Evolutionary conservation across 2,888 invertebrate species (phyloP).

Genomic region (Tenthredo scrophulariae): DNA sequence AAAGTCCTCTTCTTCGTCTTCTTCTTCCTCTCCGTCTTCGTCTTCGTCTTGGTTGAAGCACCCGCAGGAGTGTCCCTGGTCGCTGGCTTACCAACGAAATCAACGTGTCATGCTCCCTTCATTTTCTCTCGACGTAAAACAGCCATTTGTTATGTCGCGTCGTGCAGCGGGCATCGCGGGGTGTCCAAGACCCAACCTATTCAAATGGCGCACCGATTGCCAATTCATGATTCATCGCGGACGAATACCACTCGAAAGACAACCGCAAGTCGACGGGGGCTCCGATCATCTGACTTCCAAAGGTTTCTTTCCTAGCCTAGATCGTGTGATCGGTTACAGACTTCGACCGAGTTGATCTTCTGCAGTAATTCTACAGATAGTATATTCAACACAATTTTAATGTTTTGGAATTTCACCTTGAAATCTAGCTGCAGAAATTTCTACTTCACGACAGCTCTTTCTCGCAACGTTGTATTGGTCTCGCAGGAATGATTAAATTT

Average conservation of each 20-base stretch:
- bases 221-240: constrained; percentile 71
- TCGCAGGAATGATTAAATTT: constrained; percentile 43
- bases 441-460: background rate
- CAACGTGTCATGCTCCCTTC: constrained; percentile 78
- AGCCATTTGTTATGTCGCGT: constrained; percentile 77
- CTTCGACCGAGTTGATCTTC: background rate
- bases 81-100: constrained; percentile 71
- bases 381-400: background rate
- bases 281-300: constrained; percentile 42
- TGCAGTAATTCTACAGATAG: background rate
- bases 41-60: constrained; percentile 60
- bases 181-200: constrained; percentile 67
- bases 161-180: constrained; percentile 75
- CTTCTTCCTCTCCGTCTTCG: constrained; percentile 58
- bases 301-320: constrained; percentile 50
- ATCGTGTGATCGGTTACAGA: constrained; percentile 34
- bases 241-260: constrained; percentile 60
- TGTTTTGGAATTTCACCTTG: background rate
- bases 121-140: constrained; percentile 78
- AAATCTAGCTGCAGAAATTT: background rate
- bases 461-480: background rate
- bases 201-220: constrained; percentile 73
- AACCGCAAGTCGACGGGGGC: constrained; percentile 57
- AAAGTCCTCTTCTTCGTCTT: constrained; percentile 58
- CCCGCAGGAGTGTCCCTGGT: constrained; percentile 56